These are phyloP conservation scores for Cordylochernes scorpioides DNA, from an alignment of 2,888 invertebrate genomes.

Conservation along the genomic window DNA sequence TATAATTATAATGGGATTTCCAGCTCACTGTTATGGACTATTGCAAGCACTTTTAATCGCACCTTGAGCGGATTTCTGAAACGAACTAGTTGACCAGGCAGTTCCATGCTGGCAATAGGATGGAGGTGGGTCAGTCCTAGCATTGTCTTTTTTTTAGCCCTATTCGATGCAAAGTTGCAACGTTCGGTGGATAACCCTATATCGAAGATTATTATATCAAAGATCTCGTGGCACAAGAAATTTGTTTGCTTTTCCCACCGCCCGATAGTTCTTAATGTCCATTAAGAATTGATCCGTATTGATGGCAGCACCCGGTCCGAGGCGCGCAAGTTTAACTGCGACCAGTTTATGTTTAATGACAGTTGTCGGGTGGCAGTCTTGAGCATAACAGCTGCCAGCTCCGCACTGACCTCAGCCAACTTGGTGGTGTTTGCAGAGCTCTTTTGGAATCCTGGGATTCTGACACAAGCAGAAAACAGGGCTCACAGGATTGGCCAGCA, in stretches of 20 bases:
- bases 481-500: conserved; percentile 77
- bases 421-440: conserved; percentile 78
- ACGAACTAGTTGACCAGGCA: too few species aligned
- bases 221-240: too few species aligned
- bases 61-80: too few species aligned
- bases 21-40: too few species aligned
- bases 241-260: conserved; percentile 87
- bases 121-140: too few species aligned
- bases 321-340: conserved; percentile 38
- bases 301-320: conserved; percentile 54
- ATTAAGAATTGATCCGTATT: conserved; percentile 45
- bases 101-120: too few species aligned
- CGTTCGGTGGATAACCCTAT: too few species aligned
- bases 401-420: conserved; percentile 68
- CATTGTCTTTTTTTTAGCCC: too few species aligned
- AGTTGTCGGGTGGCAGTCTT: conserved; percentile 46
- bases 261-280: conserved; percentile 44
- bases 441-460: conserved; percentile 81
- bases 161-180: too few species aligned
- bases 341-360: conserved; percentile 45
- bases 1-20: too few species aligned
- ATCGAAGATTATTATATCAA: too few species aligned
- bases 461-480: conserved; percentile 43
- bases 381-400: conserved; percentile 66
- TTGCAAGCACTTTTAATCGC: too few species aligned